Base-by-base conservation (phyloP, 2,888 invertebrate genomes). In the Ormyrus thymus region DNA sequence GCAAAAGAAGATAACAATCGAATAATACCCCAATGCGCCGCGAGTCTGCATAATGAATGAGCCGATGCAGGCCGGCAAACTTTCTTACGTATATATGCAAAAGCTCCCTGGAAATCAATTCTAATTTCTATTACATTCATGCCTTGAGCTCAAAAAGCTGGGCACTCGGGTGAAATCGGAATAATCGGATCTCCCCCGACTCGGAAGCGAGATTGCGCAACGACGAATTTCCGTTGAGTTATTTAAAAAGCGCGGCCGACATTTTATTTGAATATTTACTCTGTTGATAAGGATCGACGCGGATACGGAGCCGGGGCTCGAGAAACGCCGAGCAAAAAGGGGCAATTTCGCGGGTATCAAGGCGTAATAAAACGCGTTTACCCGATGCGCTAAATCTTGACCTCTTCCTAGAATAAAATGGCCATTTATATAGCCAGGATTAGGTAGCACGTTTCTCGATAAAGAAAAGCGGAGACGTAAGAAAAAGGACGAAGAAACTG, bases 261-360 rank as follows among this genome's bases (percentile, higher is more conserved):
- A 29, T 29, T 29, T 29, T 4, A 29, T 29, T 29, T 29, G 29
- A 29, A 29, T 29, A 29, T 29, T 29, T 29, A 29, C 29, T 48
- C 43, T 50, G 15, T 45, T 11, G 11, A 53, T 48, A 56, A 56
- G 29, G 55, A 73, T 61, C 29, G 2, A 5, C 48, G n/a, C 56
- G 56, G 29, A 29, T 4, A 29, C 29, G 29, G 29, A 73, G 48
- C 55, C 29, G n/a, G 29, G 62, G 15, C 51, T 45, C 13, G 11
- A 29, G 29, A 29, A 29, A 3, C 29, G 46, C 46, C n/a, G 11
- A 55, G 8, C 55, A 55, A 58, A 61, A 53, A 46, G 50, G 29
- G 53, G 74, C 59, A 78, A 78, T 78, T 78, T 78, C 74, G 70
- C 74, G 74, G 64, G 13, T 50, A 64, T 78, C 64, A 59, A 74